phyloP scores from a whole-genome alignment of 2,888 invertebrate species.

The Machimus atricapillus region DNA sequence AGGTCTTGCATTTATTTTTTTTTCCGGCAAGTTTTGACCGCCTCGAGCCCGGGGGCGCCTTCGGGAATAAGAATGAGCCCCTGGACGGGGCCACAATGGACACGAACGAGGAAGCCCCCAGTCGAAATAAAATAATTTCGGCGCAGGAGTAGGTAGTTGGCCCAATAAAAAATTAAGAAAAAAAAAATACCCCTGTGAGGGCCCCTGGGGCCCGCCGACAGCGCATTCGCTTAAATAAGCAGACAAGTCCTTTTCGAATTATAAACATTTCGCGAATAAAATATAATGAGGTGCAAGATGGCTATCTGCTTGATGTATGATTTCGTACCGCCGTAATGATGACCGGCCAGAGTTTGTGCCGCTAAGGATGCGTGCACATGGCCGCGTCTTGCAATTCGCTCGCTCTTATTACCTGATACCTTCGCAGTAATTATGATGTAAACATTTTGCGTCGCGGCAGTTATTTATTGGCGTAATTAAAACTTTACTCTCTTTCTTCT shows the following conservation, averaged over 20 bases:
- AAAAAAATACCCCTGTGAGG: background rate
- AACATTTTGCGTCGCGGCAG: conserved; percentile 45
- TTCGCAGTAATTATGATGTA: conserved; percentile 41
- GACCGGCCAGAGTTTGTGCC: conserved; percentile 31
- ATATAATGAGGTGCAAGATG: conserved; percentile 52
- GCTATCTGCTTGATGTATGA: conserved; percentile 51
- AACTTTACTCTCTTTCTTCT: conserved; percentile 47
- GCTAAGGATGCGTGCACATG: background rate
- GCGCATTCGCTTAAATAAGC: conserved; percentile 28
- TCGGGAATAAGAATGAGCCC: conserved; percentile 40
- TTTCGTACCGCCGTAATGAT: conserved; percentile 49
- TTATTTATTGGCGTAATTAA: conserved; percentile 51
- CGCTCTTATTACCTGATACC: conserved; percentile 38
- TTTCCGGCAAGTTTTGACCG: conserved; percentile 10
- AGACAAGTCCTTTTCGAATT: conserved; percentile 47
- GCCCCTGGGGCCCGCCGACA: background rate
- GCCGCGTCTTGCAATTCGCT: background rate
- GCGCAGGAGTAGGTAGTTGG: background rate
- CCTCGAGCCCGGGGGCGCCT: background rate
- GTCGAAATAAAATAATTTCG: conserved; percentile 26
- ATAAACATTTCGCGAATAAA: conserved; percentile 50
- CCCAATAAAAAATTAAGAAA: conserved; percentile 26
- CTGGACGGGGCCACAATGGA: background rate
- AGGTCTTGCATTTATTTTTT: conserved; percentile 38
- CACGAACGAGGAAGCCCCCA: background rate